phyloP scores from a whole-genome alignment of 2,797 vertebrate species.

The Selene dorsalis region DNA sequence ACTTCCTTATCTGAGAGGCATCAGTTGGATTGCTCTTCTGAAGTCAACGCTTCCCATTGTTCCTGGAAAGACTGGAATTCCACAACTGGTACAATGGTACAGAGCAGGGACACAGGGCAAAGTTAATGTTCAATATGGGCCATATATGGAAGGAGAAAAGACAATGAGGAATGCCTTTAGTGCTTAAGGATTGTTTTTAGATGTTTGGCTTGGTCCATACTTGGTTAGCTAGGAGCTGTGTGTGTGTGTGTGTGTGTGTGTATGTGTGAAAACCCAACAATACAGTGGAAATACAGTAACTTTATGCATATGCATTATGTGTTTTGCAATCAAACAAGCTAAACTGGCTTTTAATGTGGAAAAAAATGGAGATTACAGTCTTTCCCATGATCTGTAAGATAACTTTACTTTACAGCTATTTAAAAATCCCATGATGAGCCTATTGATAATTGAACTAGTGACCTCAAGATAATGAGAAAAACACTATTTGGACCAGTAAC shows the following conservation, averaged over 20 bases:
- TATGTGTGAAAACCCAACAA: neutral
- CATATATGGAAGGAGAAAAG: conserved; percentile 37
- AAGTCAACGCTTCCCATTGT: conserved; percentile 78
- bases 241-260: neutral
- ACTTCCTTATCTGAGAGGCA: conserved; percentile 78
- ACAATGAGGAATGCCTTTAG: conserved; percentile 29
- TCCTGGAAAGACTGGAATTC: conserved; percentile 74
- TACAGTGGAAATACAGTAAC: neutral
- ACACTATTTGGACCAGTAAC: neutral
- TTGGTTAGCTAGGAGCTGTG: neutral
- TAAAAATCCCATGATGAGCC: neutral
- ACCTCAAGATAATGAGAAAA: neutral
- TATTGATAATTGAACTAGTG: neutral
- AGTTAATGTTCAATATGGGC: conserved; percentile 32
- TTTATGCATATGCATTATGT: neutral
- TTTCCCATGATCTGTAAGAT: neutral
- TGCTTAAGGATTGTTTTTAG: neutral
- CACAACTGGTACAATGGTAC: conserved; percentile 64
- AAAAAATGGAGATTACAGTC: neutral
- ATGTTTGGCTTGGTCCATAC: neutral
- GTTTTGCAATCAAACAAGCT: neutral
- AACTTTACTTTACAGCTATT: neutral
- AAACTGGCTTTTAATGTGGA: neutral
- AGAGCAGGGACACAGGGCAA: conserved; percentile 34
- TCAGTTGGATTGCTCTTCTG: conserved; percentile 65